Evolutionary conservation across 2,113 vertebrate genomes (phyloP).

Genomic region (Gymnorhina tibicen): DNA sequence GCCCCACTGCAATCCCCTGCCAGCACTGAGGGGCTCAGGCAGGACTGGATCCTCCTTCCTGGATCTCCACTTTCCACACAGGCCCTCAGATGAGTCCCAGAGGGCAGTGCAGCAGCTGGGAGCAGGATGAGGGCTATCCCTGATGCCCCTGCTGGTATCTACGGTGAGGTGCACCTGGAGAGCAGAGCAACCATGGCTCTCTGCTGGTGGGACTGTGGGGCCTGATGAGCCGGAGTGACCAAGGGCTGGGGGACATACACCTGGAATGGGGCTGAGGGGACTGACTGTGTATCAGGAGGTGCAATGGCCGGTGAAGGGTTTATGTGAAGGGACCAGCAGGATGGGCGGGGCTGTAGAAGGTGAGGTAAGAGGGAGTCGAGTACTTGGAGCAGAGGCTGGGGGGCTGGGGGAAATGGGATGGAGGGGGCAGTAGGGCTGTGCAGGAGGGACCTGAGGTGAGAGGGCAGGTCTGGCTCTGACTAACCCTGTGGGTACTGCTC

Average conservation of each 20-base stretch:
- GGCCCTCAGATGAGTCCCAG: too few species aligned
- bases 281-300: not conserved
- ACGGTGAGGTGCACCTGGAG: not conserved
- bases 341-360: too few species aligned
- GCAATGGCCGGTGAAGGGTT: not conserved
- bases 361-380: not conserved
- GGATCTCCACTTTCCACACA: not conserved
- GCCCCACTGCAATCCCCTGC: too few species aligned
- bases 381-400: not conserved
- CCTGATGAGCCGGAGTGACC: rapidly evolving
- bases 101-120: not conserved
- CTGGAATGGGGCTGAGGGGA: not conserved
- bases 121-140: not conserved
- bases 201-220: not conserved
- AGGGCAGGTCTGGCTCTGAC: not conserved
- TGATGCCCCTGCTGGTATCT: not conserved
- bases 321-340: rapidly evolving
- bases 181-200: not conserved
- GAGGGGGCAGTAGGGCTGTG: not conserved
- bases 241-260: not conserved
- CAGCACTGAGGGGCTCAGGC: not conserved
- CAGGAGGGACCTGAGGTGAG: not conserved
- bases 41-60: not conserved
- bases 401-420: not conserved
- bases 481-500: not conserved